Evolutionary conservation across 2,888 invertebrate genomes (phyloP), one percentile per base, ranked within the genome.

Genomic region (Actias luna): DNA sequence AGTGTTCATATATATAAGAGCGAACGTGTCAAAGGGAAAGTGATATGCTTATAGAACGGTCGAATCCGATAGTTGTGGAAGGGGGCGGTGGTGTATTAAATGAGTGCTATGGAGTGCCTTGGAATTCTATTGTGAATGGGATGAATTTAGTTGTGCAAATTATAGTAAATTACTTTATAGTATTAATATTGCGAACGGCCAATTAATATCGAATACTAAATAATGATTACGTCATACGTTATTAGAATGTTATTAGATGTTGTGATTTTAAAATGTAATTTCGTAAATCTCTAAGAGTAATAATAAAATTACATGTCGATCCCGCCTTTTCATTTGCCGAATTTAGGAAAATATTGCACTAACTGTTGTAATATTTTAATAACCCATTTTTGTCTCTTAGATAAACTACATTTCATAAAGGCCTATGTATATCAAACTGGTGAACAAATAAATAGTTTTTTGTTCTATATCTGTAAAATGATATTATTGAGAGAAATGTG

Each of bases 401-500:
- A 25, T 12, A 50, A 50, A 12, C 12, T 50, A 10, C 12, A 10
- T 25, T 50, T 50, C 46, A 50, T 4, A 25, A 22, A 25, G 22
- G 25, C 25, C 22, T 22, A 5, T 8, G 7, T 50, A 50, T n/a
- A n/a, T n/a, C n/a, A 12, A 50, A 50, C 25, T 8, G 10, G 46
- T 12, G 46, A 50, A 25, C 12, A 16, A 50, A 22, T 50, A 50
- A 50, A 22, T 25, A 57, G n/a, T 31, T 58, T 65, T 73, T 72
- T 68, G 75, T 73, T 70, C 71, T 74, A 75, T 73, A 73, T 70
- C 69, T 39, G 36, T 62, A 25, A 79, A 78, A 85, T 42, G 86
- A 89, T 89, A 88, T 87, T 88, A 85, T 80, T 76, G 82, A 80
- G 80, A 83, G 84, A 87, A 85, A 85, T 88, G 79, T 92, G 91